Base-by-base conservation (phyloP, 2,113 vertebrate genomes). In the Pomatorhinus ruficollis region DNA sequence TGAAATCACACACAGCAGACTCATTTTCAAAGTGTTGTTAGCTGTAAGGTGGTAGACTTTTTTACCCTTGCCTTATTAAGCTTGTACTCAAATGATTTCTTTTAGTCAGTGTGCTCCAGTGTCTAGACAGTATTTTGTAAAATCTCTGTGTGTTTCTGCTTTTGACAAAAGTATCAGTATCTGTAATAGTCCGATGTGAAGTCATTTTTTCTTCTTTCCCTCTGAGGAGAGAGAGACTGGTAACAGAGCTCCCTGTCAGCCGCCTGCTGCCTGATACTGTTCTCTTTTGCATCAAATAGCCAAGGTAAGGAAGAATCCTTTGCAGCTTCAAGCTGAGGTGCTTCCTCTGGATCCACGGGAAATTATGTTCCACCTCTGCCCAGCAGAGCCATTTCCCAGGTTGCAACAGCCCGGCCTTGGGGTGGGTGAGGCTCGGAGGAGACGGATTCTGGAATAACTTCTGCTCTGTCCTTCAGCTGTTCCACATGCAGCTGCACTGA, bases 21-120 rank as follows among this genome's bases (percentile, higher is more conserved):
- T 96, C 47, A 83, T 95, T 95, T 93, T 90, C 64, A 6, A 94
- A 94, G 83, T 94, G 92, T 90, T 65, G n/a, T 92, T 95, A 90
- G 60, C 65, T 88, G 70, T 91, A 83, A 93, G 79, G 90, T 88
- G 76, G 83, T 63, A 70, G 59, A 83, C 69, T 86, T 93, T 93
- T 93, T 94, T 90, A 93, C 66, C n/a, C 74, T 96, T 95, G 93
- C 84, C 94, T 96, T 96, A 86, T 77, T 94, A 85, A 90, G 78
- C 90, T 63, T 83, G 45, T 89, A 47, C 35, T 87, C 21, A 39
- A 84, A 69, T 85, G 42, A 65, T 76, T 95, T 83, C 56, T 95
- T 94, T 94, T 85, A 74, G 85, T 88, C 82, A 78, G 71, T 13
- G 75, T 95, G 76, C 68, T 86, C 31, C 16, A 7, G 47, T 93